These are phyloP conservation scores for Agrilus biguttatus DNA, from an alignment of 2,888 invertebrate genomes.

Conservation along the genomic window DNA sequence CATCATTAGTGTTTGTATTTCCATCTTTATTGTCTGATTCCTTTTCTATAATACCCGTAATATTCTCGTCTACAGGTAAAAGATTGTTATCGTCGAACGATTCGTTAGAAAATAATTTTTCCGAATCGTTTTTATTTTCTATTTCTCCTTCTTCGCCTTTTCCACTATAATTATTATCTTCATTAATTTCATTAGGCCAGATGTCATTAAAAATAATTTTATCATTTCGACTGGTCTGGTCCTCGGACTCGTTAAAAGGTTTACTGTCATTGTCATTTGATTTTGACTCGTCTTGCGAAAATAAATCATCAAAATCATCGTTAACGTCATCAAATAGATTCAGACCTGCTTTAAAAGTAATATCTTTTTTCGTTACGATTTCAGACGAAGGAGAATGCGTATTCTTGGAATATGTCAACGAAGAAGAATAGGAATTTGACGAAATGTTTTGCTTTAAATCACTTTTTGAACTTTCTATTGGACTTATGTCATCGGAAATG, in stretches of 20 bases:
- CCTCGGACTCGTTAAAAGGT: no score
- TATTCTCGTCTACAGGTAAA: not conserved
- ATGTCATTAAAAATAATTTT: conserved; percentile 2
- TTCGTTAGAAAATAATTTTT: not conserved
- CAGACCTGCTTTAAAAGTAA: not conserved
- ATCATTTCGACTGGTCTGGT: not conserved
- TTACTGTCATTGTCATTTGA: no score
- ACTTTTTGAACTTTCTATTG: not conserved
- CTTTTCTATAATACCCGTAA: not conserved
- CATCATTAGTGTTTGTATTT: not conserved
- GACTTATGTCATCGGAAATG: no score
- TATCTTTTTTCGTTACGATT: not conserved
- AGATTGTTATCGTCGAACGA: not conserved
- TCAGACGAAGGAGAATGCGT: conserved; percentile 1
- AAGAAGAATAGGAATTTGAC: no score
- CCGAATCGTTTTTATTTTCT: not conserved
- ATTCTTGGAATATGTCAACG: no score
- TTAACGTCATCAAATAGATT: conserved; percentile 7
- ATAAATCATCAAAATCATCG: conserved; percentile 1
- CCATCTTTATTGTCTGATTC: not conserved
- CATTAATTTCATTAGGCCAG: not conserved
- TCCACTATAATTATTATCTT: no score
- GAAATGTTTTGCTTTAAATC: not conserved
- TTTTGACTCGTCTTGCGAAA: not conserved
- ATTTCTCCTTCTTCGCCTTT: conserved; percentile 1